Evolutionary conservation across 2,888 invertebrate genomes (phyloP).

Genomic region (Philhelius pedissequus): DNA sequence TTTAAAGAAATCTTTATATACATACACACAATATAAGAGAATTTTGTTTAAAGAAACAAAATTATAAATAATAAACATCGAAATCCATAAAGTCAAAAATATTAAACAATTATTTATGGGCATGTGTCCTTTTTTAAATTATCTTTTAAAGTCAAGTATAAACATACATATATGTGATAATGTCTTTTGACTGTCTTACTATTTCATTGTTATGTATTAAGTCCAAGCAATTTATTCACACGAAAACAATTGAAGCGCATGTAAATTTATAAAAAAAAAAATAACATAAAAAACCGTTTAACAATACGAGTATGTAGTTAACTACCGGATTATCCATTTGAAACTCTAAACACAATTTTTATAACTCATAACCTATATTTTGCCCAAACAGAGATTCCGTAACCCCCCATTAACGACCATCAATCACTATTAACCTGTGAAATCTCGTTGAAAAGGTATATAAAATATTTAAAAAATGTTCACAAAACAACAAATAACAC

Average conservation of each 20-base stretch:
- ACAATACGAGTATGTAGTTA: not conserved
- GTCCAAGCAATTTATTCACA: not conserved
- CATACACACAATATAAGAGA: no score
- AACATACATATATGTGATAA: no score
- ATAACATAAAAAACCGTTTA: not conserved
- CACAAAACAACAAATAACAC: not conserved
- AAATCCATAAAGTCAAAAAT: no score
- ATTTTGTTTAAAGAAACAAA: no score
- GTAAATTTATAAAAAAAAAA: not conserved
- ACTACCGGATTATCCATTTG: not conserved
- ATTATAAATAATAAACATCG: no score
- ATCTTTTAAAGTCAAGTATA: no score
- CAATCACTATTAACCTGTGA: slow-evolving; percentile 46
- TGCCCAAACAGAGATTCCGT: slow-evolving; percentile 19
- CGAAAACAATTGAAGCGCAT: not conserved
- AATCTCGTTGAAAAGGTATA: not conserved
- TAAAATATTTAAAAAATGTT: not conserved
- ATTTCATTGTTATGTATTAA: no score
- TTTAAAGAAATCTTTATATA: no score
- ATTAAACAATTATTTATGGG: no score
- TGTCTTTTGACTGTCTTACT: no score
- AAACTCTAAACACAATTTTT: not conserved
- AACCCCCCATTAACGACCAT: slow-evolving; percentile 53
- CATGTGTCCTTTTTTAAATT: no score
- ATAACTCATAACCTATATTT: slow-evolving; percentile 38